Evolutionary conservation across 2,888 invertebrate genomes (phyloP), one percentile per base, ranked within the genome.

Genomic region (Amblyteles armatorius): DNA sequence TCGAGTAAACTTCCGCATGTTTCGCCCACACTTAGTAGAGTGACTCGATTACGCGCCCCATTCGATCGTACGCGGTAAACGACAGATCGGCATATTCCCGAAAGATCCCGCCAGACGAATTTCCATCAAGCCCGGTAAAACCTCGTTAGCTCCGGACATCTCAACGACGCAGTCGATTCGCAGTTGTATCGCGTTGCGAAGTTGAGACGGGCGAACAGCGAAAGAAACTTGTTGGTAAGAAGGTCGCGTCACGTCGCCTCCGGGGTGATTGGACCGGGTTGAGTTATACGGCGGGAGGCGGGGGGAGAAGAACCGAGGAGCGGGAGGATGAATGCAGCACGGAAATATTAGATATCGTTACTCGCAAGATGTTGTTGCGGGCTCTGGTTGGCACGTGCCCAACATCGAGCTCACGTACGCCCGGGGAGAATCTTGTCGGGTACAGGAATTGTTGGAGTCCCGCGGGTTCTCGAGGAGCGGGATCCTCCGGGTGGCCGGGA

Each of bases 301-400:
- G n/a, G 29, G 63, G 29, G 63, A 57, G 19, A 29, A 19, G 44
- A 52, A 60, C 19, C 11, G 11, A 71, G 55, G 33, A 69, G 40
- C 44, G 26, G 50, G n/a, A n/a, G 40, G 50, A 77, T 84, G 71
- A 78, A 85, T 63, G 69, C 55, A 73, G 29, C 40, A 72, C 16
- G 71, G 69, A 79, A 83, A 83, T 68, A 83, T 86, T 74, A 79
- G 79, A 85, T 81, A 79, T 76, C 81, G 81, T 79, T 86, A 72
- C 50, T 79, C 52, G 83, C 83, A 85, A 83, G 81, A 82, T 83
- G 81, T 83, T 84, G 69, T 80, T 86, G 80, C 65, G 72, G 63
- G 16, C 50, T 44, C n/a, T 36, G 29, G 63, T 79, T 86, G 85
- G 85, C 85, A 83, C 78, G 78, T 79, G 44, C 69, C 83, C 85